Evolutionary conservation across 2,797 vertebrate species (phyloP).

Genomic region (Picus viridis): DNA sequence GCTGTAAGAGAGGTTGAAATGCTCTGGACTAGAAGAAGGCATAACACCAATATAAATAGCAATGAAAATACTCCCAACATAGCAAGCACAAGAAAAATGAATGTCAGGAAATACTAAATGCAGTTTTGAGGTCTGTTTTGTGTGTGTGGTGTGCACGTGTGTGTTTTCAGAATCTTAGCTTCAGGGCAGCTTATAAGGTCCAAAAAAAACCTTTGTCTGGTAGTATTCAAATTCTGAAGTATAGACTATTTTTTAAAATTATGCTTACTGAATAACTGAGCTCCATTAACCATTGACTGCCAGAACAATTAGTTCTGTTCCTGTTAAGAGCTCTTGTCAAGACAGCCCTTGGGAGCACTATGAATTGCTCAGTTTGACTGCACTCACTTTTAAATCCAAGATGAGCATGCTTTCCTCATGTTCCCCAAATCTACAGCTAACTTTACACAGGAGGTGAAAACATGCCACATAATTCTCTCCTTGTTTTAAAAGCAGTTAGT

Average conservation of each 20-base stretch:
- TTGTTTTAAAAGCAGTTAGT: neutral
- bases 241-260: neutral
- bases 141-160: neutral
- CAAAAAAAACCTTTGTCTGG: neutral
- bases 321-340: constrained; percentile 9
- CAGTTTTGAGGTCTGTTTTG: neutral
- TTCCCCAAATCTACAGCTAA: neutral
- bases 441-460: neutral
- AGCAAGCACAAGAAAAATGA: neutral
- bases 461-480: neutral
- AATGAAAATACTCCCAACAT: neutral
- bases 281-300: neutral
- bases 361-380: neutral
- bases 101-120: neutral
- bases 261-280: neutral
- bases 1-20: neutral
- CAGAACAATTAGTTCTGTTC: neutral
- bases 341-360: neutral
- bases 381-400: neutral
- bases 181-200: neutral
- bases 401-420: fast-evolving
- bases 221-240: neutral
- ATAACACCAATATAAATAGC: fast-evolving
- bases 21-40: neutral
- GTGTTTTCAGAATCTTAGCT: neutral